Evolutionary conservation across 2,888 invertebrate species (phyloP).

Genomic region (Chironomus riparius): DNA sequence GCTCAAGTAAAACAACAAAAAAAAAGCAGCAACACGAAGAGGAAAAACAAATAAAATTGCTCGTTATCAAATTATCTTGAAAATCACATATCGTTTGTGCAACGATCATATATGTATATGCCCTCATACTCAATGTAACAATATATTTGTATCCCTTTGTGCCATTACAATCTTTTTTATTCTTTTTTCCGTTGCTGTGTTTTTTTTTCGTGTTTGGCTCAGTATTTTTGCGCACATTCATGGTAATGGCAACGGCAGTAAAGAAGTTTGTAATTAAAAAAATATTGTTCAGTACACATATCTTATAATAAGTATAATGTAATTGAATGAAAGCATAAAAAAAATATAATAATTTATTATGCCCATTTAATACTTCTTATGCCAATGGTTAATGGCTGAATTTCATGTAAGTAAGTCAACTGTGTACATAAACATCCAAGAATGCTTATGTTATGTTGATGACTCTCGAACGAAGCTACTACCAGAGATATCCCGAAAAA

Average conservation of each 20-base stretch:
- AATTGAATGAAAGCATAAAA: conserved; percentile 24
- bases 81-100: conserved; percentile 9
- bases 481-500: not conserved
- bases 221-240: not conserved
- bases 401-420: not conserved
- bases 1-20: not conserved
- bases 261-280: not conserved
- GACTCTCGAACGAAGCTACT: not conserved
- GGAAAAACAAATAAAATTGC: conserved; percentile 14
- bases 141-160: not conserved
- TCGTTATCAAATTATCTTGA: conserved; percentile 24
- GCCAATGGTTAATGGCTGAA: not conserved
- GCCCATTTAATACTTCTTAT: conserved; percentile 8
- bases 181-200: not conserved
- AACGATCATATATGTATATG: not conserved
- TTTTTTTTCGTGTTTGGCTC: not conserved
- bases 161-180: no score
- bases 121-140: not conserved
- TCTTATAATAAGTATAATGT: not conserved
- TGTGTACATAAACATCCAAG: no score
- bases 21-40: not conserved
- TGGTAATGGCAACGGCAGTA: not conserved
- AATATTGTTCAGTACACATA: conserved; percentile 3
- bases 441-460: not conserved
- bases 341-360: conserved; percentile 20